Base-by-base conservation (phyloP, 2,888 invertebrate genomes). In the Mesorhabditis spiculigera region DNA sequence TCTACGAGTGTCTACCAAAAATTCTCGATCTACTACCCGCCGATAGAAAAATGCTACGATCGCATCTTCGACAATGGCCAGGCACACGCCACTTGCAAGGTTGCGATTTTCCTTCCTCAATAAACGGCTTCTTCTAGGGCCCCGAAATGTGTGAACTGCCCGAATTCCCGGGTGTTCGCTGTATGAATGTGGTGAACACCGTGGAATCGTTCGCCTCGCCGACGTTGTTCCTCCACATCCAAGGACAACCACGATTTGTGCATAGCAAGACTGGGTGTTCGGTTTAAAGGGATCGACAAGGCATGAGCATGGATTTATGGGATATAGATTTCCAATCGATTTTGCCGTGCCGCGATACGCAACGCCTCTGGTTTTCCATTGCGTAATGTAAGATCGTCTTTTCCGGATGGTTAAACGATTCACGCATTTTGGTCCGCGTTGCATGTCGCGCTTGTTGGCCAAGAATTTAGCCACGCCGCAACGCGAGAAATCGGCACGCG, bases 31-130 rank as follows among this genome's bases (percentile, higher is more conserved):
- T 83, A 83, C 66, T 82, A 81, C 44, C 83, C 83, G 41, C 73
- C 83, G 44, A 77, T 83, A 5, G 82, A 80, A 58, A 75, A 75
- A 8, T 83, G 83, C 71, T 83, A 83, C 73, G 80, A 83, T 72
- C 70, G 78, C 10, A 83, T 84, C 5, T 83, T 83, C 75, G 83
- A 83, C 73, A 73, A 72, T 50, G 71, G 73, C 50, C 71, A 73
- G 41, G 68, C 71, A 44, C 74, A 77, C 63, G 70, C 71, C 63
- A 77, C 73, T 5, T 78, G 78, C 67, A 66, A 75, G 68, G 78
- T 74, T 65, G 43, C 10, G 16, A 8, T 43, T 45, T 50, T 10
- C 10, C 58, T n/a, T 50, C 1, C 58, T 50, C 58, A 13, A 50
- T 42, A 69, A 28, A 41, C 5, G 41, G 5, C 67, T n/a, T 58